Conservation (phyloP, 37 sponge, comb jelly and placozoan species). For the Agelas oroides region DNA sequence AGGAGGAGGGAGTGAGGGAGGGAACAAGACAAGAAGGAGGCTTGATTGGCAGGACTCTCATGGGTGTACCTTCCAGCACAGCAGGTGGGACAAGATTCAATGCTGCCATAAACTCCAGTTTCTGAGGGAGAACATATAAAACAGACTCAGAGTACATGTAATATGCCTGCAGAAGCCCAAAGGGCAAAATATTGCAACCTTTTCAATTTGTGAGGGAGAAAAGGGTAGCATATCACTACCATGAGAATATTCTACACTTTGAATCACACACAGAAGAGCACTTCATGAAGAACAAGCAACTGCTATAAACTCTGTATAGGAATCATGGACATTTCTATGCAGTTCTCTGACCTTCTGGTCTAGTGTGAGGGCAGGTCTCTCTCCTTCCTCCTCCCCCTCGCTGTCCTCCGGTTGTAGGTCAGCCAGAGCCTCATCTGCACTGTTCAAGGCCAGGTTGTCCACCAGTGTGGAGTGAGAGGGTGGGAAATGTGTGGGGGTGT, state of each 20-base stretch:
- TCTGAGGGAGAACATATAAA: slow-evolving; percentile 17
- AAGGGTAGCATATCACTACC: background rate
- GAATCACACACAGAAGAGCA: background rate
- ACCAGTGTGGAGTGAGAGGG: background rate
- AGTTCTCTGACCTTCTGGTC: slow-evolving; percentile 58
- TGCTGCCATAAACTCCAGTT: slow-evolving; percentile 73
- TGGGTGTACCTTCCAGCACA: slow-evolving; percentile 66
- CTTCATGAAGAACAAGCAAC: background rate
- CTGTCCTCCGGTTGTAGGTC: slow-evolving; percentile 61
- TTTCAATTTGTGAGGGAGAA: too few relatives aligned
- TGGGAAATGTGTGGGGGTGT: background rate
- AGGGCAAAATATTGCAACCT: too few relatives aligned
- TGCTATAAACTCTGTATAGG: too few relatives aligned
- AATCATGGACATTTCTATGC: too few relatives aligned
- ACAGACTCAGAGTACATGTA: background rate
- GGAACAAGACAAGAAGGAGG: slow-evolving; percentile 1
- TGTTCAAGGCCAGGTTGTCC: background rate
- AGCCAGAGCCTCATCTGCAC: slow-evolving; percentile 42
- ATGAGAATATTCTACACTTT: background rate
- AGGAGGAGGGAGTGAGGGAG: too few relatives aligned
- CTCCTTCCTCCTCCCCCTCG: slow-evolving; percentile 32
- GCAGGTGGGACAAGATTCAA: slow-evolving; percentile 61
- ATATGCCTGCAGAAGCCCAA: too few relatives aligned
- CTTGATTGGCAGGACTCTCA: background rate
- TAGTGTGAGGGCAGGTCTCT: background rate